Conservation (phyloP, 2,113 vertebrate genomes). For the Eptesicus fuscus region DNA sequence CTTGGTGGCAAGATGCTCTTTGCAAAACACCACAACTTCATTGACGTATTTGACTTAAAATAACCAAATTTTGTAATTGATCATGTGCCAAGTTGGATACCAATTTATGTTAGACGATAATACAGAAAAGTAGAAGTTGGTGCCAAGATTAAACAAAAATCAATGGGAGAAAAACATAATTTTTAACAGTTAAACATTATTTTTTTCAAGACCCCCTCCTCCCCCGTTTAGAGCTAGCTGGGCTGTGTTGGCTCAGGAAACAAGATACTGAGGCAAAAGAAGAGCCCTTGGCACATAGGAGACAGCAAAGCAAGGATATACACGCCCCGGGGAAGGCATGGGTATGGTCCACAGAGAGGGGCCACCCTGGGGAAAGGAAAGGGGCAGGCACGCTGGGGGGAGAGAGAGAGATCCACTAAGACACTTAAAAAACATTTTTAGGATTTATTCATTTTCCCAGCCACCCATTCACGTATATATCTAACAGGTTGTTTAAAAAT, state of each 20-base stretch:
- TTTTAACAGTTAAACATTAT: conserved; percentile 36
- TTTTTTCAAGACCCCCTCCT: background rate
- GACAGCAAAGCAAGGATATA: background rate
- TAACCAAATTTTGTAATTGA: background rate
- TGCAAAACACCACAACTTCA: background rate
- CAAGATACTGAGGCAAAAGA: background rate
- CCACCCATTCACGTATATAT: background rate
- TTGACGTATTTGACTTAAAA: background rate
- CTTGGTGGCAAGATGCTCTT: background rate
- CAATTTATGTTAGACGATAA: background rate
- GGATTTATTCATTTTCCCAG: background rate
- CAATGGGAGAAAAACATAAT: background rate
- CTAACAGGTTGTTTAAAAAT: background rate
- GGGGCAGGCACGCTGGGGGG: too few relatives aligned
- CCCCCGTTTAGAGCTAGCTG: background rate
- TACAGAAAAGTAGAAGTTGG: background rate
- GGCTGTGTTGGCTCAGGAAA: background rate
- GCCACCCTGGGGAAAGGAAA: background rate
- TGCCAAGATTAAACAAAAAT: conserved; percentile 43
- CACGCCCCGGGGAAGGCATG: background rate
- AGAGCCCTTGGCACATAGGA: background rate
- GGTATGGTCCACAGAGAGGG: background rate
- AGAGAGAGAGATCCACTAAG: background rate
- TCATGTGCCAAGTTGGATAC: conserved; percentile 4
- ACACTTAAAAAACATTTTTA: background rate